Conservation (phyloP, 2,888 invertebrate genomes). For the Beris morrisii region DNA sequence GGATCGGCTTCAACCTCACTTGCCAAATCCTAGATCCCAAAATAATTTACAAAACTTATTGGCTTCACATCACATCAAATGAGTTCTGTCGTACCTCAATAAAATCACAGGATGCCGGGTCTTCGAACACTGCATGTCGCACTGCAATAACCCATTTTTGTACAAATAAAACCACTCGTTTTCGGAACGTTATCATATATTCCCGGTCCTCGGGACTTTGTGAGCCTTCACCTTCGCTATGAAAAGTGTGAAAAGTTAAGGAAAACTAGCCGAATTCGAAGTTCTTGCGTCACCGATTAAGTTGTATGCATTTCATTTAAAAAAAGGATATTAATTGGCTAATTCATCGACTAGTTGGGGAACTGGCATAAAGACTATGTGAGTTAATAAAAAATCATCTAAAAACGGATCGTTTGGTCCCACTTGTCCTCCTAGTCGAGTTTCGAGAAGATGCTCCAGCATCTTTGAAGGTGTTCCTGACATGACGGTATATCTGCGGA, state of each 20-base stretch:
- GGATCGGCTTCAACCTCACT: slow-evolving; percentile 70
- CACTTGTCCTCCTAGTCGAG: slow-evolving; percentile 67
- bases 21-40: slow-evolving; percentile 62
- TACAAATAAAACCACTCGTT: slow-evolving; percentile 76
- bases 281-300: background rate
- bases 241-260: slow-evolving; percentile 60
- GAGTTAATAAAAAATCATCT: slow-evolving; percentile 80
- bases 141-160: slow-evolving; percentile 75
- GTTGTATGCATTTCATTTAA: background rate
- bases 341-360: slow-evolving; percentile 73
- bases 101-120: slow-evolving; percentile 70
- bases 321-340: slow-evolving; percentile 76
- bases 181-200: slow-evolving; percentile 69
- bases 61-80: background rate
- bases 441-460: slow-evolving; percentile 82
- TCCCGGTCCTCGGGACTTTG: slow-evolving; percentile 65
- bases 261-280: slow-evolving; percentile 42
- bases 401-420: slow-evolving; percentile 71
- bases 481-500: slow-evolving; percentile 77
- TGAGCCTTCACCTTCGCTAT: slow-evolving; percentile 57
- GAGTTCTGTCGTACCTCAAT: slow-evolving; percentile 61
- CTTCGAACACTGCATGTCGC: slow-evolving; percentile 74
- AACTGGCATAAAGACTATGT: slow-evolving; percentile 80
- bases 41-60: background rate
- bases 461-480: slow-evolving; percentile 85